A percentile compares a stretch with the other conserved stretches of the same genome.
These are phyloP conservation scores for Coluber constrictor DNA, from an alignment of 2,797 vertebrate species.

Conservation along the genomic window DNA sequence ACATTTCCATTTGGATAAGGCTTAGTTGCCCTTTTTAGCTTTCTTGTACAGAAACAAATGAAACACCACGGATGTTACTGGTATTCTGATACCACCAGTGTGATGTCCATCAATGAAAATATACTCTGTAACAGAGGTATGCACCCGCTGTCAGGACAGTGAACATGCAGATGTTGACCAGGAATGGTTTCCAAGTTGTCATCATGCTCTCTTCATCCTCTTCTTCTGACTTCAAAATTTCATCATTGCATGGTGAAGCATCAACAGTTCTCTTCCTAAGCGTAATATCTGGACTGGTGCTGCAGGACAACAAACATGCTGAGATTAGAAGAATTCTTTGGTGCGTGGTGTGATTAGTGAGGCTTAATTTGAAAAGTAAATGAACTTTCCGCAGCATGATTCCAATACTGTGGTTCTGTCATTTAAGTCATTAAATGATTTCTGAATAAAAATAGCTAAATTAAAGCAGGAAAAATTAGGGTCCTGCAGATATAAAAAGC, in stretches of 20 bases:
- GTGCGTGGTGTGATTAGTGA: rapidly evolving
- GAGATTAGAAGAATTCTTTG: not conserved
- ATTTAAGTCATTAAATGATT: not conserved
- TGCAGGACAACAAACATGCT: slow-evolving; percentile 39
- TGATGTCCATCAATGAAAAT: slow-evolving; percentile 83
- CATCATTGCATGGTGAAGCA: slow-evolving; percentile 50
- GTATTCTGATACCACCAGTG: slow-evolving; percentile 28
- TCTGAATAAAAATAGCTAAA: not conserved
- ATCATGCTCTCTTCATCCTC: slow-evolving; percentile 63
- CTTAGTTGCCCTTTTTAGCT: slow-evolving; percentile 49
- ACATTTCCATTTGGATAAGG: slow-evolving; percentile 55
- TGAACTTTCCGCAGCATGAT: not conserved
- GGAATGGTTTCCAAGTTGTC: slow-evolving; percentile 82
- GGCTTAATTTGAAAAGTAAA: not conserved
- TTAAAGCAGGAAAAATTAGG: not conserved
- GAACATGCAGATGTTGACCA: slow-evolving; percentile 87
- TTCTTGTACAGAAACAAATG: slow-evolving; percentile 38
- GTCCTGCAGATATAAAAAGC: not conserved
- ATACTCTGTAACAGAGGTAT: slow-evolving; percentile 91
- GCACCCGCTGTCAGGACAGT: slow-evolving; percentile 85
- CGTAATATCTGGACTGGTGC: slow-evolving; percentile 75
- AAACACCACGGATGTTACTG: slow-evolving; percentile 28
- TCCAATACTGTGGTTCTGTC: not conserved
- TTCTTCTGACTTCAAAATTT: slow-evolving; percentile 46
- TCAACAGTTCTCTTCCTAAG: slow-evolving; percentile 75